Evolutionary conservation across 2,797 vertebrate species (phyloP).

Genomic region (Loris lydekkerianus): DNA sequence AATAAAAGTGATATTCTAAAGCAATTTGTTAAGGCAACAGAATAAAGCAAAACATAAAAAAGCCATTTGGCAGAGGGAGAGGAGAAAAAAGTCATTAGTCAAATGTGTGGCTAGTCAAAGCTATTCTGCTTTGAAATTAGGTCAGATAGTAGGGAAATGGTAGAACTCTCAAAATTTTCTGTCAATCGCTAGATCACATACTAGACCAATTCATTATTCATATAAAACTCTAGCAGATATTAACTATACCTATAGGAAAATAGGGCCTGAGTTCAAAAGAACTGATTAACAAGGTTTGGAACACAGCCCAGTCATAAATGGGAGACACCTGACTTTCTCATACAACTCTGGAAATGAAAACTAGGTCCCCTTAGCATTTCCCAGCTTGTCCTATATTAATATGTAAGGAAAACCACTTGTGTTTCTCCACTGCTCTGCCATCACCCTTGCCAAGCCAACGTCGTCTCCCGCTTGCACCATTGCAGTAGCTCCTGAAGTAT

Average conservation of each 20-base stretch:
- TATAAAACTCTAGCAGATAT: neutral
- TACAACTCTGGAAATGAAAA: neutral
- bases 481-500: neutral
- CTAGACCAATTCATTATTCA: neutral
- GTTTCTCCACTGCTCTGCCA: neutral
- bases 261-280: neutral
- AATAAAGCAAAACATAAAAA: neutral
- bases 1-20: conserved; percentile 42
- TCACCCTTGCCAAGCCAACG: neutral
- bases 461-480: neutral
- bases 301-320: neutral
- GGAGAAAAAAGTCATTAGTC: neutral
- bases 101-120: neutral
- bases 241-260: neutral
- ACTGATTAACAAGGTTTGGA: neutral
- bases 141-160: neutral
- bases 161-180: neutral
- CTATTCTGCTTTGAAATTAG: neutral
- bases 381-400: neutral
- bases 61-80: neutral
- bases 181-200: neutral
- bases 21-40: neutral
- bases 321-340: neutral
- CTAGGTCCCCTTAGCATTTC: neutral
- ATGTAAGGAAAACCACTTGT: neutral